Base-by-base conservation (phyloP, 2,113 vertebrate genomes). In the Microcebus tavaratra region DNA sequence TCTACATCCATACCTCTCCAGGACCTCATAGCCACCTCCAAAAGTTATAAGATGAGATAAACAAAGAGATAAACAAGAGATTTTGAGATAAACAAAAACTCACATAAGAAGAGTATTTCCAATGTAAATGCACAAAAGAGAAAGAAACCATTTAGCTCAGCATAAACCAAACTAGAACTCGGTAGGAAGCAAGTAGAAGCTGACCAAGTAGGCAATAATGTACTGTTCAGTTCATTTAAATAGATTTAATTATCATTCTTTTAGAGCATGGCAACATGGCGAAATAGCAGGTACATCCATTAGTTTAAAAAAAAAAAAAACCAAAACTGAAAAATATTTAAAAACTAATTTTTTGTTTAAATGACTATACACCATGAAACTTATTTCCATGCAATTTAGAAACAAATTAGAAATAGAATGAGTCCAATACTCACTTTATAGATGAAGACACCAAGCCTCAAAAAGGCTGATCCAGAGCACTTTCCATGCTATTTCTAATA, bases 341-440 rank as follows among this genome's bases (percentile, higher is more conserved):
- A 88, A 92, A 29, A 63, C 29, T 42, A 48, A 36, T 57, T 68
- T 79, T 96, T 84, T 11, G 36, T 50, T 95, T 95, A 87, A 91
- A 82, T 79, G 18, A 89, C 48, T 76, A 65, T 36, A 39, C 3
- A 92, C 72, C 36, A 81, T 87, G 48, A 94, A 86, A 86, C 8
- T 50, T 86, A 78, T 34, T 79, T 57, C 81, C 39, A 75, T 29
- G 67, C 31, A 80, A 63, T 85, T 95, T 57, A 88, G 72, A 88
- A 94, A 91, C 65, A 95, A 91, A 86, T 61, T 78, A 78, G 21
- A 95, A 15, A 31, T 76, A 91, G 42, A 85, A 87, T 82, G 34
- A 97, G 31, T 79, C 50, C 48, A 83, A 72, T 82, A 31, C 3
- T 91, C 63, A 96, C n/a, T 81, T 91, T 50, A 94, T 15, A 85